Percentiles rank a stretch among this genome's conserved stretches.
Evolutionary conservation across 2,797 vertebrate genomes (phyloP).

Genomic region (Sebastolobus altivelis): DNA sequence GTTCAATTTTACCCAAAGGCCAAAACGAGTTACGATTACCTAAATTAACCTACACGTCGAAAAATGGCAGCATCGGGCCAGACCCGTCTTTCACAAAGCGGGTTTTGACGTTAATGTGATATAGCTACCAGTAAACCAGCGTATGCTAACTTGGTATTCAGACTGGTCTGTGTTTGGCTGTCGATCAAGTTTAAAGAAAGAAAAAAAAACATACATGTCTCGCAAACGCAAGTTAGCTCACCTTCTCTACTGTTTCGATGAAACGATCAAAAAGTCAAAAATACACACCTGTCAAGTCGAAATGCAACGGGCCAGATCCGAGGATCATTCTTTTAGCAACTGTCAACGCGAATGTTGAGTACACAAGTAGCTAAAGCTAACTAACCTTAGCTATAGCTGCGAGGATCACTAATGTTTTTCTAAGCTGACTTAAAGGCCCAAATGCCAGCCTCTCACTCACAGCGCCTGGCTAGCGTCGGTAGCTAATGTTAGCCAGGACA

Average conservation of each 20-base stretch:
- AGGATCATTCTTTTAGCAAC: constrained; percentile 28
- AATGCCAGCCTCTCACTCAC: constrained; percentile 45
- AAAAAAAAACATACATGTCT: constrained; percentile 32
- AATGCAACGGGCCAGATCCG: constrained; percentile 27
- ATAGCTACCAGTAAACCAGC: constrained; percentile 52
- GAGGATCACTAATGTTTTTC: constrained; percentile 60
- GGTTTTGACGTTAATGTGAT: constrained; percentile 41
- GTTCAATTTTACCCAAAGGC: not conserved
- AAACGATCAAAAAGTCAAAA: constrained; percentile 13
- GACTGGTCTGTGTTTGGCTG: constrained; percentile 40
- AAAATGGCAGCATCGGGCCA: constrained; percentile 74
- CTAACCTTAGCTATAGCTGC: constrained; percentile 30
- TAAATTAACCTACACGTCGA: constrained; percentile 25
- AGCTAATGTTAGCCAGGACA: constrained; percentile 49
- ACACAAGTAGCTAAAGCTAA: constrained; percentile 35
- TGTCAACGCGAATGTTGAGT: constrained; percentile 45
- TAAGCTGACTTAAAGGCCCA: constrained; percentile 66
- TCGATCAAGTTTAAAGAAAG: constrained; percentile 37
- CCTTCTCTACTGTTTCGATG: constrained; percentile 12
- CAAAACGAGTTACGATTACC: constrained; percentile 51
- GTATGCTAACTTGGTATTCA: constrained; percentile 51
- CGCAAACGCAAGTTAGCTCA: constrained; percentile 28
- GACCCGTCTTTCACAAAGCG: no score
- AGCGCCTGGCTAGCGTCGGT: constrained; percentile 39
- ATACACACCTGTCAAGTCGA: constrained; percentile 46